Evolutionary conservation across 2,113 vertebrate species (phyloP), one percentile per base, ranked within the genome.

Genomic region (Nibea coibor): DNA sequence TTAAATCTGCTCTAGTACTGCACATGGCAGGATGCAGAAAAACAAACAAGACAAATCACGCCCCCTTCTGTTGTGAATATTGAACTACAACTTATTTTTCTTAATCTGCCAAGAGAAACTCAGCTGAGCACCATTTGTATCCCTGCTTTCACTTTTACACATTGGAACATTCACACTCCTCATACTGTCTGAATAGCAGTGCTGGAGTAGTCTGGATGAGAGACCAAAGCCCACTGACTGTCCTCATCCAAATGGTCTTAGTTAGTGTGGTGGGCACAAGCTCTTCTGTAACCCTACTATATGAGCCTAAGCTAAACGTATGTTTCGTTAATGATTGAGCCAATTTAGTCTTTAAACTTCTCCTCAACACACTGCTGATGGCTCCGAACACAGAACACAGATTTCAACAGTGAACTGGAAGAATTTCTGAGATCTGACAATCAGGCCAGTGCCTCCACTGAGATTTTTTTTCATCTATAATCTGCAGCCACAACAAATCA

Each of bases 11-110:
- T 28, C 2, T 2, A 63, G 31, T 35, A 14, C 17, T n/a, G 12
- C 31, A 75, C 48, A 16, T 17, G 10, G 5, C 48, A 22, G 19
- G 45, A n/a, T 15, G 62, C 20, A 24, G 22, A 66, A 67, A 24
- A 43, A 31, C 20, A 4, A 50, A 35, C 12, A 39, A 14, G 50
- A 28, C n/a, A 39, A 85, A 75, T 47, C n/a, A 42, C 42, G 12
- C 78, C 81, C 84, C 85, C 84, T 80, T 54, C 63, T 89, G 87
- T 50, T 10, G 15, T 9, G 53, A 59, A 51, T 19, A 31, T 1
- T 26, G 3, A 31, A 66, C 28, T 73, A 20, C 47, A 56, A 11
- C 4, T 26, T 61, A 68, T 35, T 77, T 68, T 39, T 19, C 7
- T 50, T 39, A 0, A 50, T 48, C 26, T 43, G 4, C 17, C 28